Base-by-base conservation (phyloP, 2,113 vertebrate species). In the Cacatua alba region DNA sequence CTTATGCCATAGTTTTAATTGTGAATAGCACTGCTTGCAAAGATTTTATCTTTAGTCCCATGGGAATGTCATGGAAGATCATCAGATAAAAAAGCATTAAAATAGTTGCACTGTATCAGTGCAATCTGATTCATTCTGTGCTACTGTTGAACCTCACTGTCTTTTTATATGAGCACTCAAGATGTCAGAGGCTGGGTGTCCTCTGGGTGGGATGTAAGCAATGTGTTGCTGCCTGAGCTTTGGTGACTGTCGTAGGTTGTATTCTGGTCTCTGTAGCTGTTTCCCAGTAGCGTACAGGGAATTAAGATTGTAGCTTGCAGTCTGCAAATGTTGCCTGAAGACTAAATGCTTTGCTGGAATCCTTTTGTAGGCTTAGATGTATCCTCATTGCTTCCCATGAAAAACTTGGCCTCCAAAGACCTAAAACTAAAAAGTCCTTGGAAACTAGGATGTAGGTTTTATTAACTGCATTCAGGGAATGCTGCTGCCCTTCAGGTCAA, bases 381-480 rank as follows among this genome's bases (percentile, higher is more conserved):
- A 20, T 35, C 25, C 15, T 33, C 62, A 24, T 13, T n/a, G 52
- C 10, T 72, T 79, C 65, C 53, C 46, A 6, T n/a, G 74, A n/a
- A 53, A 84, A 79, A 29, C 31, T 28, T 67, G 68, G 15, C 19
- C 60, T 80, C 26, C 6, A 1, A 5, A 69, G 53, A n/a, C 28
- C 44, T 51, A 57, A 52, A 92, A 41, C 31, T 72, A 35, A 51
- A 43, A 71, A 52, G 49, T 62, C 43, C 33, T 46, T 43, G 24
- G 24, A 37, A 60, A 44, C 24, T 31, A 6, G 28, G 44, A 25
- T 57, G 2, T 9, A 33, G 39, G 43, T 70, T 86, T 70, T 21
- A 17, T 25, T 81, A n/a, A 35, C 9, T 0, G 0, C 10, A 6
- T 75, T 76, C 29, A 6, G 1, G 44, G 63, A 51, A n/a, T 14